Conservation (phyloP, 1,140 invertebrate species). For the Cotesia chilonis region DNA sequence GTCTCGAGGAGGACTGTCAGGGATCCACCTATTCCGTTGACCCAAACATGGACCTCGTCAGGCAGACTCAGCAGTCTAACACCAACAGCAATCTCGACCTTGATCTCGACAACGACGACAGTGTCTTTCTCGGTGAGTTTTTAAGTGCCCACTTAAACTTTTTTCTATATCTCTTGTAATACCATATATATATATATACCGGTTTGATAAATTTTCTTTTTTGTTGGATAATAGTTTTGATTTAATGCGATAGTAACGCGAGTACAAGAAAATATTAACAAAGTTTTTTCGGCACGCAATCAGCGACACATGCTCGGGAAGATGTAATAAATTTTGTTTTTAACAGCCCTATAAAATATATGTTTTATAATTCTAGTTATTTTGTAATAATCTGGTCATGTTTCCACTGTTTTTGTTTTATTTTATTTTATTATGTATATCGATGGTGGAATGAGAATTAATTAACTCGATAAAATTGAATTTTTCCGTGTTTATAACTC, state of each 20-base stretch:
- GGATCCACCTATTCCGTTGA: slow-evolving; percentile 22
- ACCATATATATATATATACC: not conserved
- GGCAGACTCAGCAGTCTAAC: slow-evolving; percentile 44
- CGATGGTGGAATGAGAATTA: no score
- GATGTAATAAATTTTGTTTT: no score
- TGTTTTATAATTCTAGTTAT: not conserved
- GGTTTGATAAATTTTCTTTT: slow-evolving; percentile 28
- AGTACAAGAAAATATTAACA: slow-evolving; percentile 13
- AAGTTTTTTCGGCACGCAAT: not conserved
- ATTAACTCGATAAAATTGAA: no score
- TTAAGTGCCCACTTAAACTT: not conserved
- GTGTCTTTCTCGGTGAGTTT: slow-evolving; percentile 60
- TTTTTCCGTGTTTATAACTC: no score
- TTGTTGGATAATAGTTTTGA: not conserved
- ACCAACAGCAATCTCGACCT: slow-evolving; percentile 43
- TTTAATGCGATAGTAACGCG: not conserved
- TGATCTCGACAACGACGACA: slow-evolving; percentile 52
- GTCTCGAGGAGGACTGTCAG: slow-evolving; percentile 42
- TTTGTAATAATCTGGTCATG: slow-evolving; percentile 20
- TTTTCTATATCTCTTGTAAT: slow-evolving; percentile 19
- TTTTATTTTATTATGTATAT: no score
- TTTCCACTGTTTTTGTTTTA: no score
- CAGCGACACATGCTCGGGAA: not conserved
- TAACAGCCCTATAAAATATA: no score
- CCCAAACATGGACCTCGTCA: slow-evolving; percentile 53